phyloP scores from a whole-genome alignment of 2,888 invertebrate species.

The Spatulosminthurus flaviceps region DNA sequence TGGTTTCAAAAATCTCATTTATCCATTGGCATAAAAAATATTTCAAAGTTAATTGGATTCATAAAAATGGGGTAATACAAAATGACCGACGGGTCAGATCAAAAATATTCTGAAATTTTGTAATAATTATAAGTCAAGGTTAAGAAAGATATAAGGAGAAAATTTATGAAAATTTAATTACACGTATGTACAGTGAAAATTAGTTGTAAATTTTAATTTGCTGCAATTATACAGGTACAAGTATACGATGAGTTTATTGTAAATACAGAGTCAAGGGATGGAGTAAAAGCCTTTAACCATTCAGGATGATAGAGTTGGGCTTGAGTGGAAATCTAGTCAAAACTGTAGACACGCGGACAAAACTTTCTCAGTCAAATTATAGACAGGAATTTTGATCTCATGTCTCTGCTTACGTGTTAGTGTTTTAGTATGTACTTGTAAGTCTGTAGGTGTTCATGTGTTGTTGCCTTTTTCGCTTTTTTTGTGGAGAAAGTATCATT shows the following conservation, averaged over 20 bases:
- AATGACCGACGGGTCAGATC: too few relatives aligned
- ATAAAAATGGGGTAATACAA: too few relatives aligned
- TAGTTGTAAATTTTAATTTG: constrained; percentile 18
- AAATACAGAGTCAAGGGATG: constrained; percentile 24
- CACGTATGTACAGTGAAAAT: not conserved
- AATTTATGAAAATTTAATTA: too few relatives aligned
- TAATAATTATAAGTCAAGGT: too few relatives aligned
- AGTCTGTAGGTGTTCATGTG: not conserved
- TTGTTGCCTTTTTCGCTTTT: not conserved
- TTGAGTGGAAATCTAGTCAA: constrained; percentile 47
- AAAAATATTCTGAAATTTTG: too few relatives aligned
- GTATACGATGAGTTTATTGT: constrained; percentile 41
- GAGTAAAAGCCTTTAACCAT: constrained; percentile 27
- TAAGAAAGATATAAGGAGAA: too few relatives aligned
- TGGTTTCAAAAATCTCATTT: too few relatives aligned
- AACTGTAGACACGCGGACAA: constrained; percentile 31
- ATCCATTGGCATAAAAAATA: too few relatives aligned
- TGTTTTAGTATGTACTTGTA: not conserved
- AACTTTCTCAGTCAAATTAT: constrained; percentile 1
- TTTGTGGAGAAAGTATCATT: not conserved
- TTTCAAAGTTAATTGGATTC: too few relatives aligned
- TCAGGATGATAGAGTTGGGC: constrained; percentile 12
- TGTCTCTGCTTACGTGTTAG: constrained; percentile 15
- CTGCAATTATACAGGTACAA: constrained; percentile 22
- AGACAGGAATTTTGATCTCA: constrained; percentile 28